These are phyloP conservation scores for Monomorium pharaonis DNA, from an alignment of 1,140 invertebrate genomes.

Conservation along the genomic window DNA sequence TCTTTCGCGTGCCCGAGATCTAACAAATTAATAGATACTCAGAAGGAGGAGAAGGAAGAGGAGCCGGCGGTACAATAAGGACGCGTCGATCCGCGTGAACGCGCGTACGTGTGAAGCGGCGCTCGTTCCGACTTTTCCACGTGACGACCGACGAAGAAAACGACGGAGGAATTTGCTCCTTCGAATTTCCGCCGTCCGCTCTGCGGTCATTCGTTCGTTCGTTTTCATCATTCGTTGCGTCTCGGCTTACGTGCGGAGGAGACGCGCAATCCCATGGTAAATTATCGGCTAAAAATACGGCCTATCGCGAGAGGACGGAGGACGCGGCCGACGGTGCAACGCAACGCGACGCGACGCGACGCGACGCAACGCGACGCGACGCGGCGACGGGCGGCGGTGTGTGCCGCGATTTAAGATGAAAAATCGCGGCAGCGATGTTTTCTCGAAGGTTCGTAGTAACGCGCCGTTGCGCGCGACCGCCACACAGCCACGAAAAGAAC, in stretches of 20 bases:
- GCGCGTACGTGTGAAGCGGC: neutral
- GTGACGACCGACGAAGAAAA: conserved; percentile 59
- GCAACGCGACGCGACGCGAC: neutral
- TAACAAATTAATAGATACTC: neutral
- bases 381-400: conserved; percentile 13
- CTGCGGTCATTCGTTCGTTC: neutral
- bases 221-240: neutral
- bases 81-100: neutral
- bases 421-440: conserved; percentile 76
- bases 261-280: conserved; percentile 24
- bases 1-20: conserved; percentile 5
- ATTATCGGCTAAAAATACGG: conserved; percentile 70
- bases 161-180: conserved; percentile 25
- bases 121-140: conserved; percentile 58
- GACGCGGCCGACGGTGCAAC: neutral
- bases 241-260: conserved; percentile 42
- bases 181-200: conserved; percentile 28
- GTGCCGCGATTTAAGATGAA: conserved; percentile 68
- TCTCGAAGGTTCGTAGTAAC: conserved; percentile 79
- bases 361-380: neutral
- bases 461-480: conserved; percentile 54
- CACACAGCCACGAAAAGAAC: conserved; percentile 67
- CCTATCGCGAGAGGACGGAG: conserved; percentile 22
- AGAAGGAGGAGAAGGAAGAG: too few species aligned
- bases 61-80: neutral